Conservation (phyloP, 2,113 vertebrate genomes). For the Neogale vison region DNA sequence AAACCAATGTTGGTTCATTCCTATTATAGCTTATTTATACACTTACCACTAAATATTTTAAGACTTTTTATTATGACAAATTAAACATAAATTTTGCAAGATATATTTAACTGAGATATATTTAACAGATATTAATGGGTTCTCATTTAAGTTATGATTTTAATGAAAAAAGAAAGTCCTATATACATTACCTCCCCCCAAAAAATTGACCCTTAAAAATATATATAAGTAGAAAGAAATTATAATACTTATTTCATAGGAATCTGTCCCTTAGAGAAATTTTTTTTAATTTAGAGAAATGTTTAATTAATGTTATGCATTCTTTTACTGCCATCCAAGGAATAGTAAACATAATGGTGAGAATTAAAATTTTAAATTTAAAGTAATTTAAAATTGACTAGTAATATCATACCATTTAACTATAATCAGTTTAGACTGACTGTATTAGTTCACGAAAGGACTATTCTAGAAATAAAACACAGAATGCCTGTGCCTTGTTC, state of each 20-base stretch:
- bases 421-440: conserved; percentile 1
- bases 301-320: conserved; percentile 68
- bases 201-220: conserved; percentile 59
- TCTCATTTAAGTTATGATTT: conserved; percentile 70
- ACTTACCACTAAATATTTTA: not conserved
- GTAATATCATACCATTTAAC: conserved; percentile 30
- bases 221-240: conserved; percentile 45
- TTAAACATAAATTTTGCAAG: conserved; percentile 41
- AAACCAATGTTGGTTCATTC: not conserved
- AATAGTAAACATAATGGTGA: conserved; percentile 55
- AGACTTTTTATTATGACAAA: not conserved
- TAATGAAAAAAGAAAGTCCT: conserved; percentile 60
- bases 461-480: conserved; percentile 63
- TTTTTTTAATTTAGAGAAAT: conserved; percentile 72
- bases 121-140: not conserved
- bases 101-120: conserved; percentile 37
- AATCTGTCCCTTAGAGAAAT: conserved; percentile 60
- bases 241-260: not conserved
- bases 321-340: conserved; percentile 72
- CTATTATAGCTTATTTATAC: not conserved
- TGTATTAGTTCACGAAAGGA: conserved; percentile 39
- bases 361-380: conserved; percentile 75
- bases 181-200: conserved; percentile 61
- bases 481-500: conserved; percentile 5
- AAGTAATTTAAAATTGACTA: conserved; percentile 42